Evolutionary conservation across 2,888 invertebrate genomes (phyloP), one percentile per base, ranked within the genome.

Genomic region (Lasius platythorax): DNA sequence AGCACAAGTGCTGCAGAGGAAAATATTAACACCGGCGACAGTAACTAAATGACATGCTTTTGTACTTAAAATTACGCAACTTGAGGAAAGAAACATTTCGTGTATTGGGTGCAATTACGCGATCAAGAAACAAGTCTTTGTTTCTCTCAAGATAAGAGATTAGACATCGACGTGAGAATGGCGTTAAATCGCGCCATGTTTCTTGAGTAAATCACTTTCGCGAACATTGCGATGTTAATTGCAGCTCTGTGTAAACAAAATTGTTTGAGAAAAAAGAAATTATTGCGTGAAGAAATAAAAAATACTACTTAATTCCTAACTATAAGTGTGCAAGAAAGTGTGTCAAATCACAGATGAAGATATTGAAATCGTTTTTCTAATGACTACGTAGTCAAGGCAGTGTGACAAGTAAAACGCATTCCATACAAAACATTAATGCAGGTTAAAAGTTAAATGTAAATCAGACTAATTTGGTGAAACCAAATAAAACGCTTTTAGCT

Each of bases 11-110:
- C 18, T 53, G n/a, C 2, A 40, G 23, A 28, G 63, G 0, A 8
- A 53, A 18, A 63, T 12, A 28, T 28, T 4, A n/a, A 46, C 9
- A 9, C 3, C 46, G 3, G 56, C 5, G 43, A 58, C 4, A 18
- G 30, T 30, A n/a, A 67, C 23, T 46, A 46, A 23, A 64, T 40
- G 75, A 66, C 78, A 79, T 23, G 68, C 23, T 30, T 79, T 58
- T 58, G 58, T 43, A 79, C 68, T 79, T 68, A 58, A 68, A 61
- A 23, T 61, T 58, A 30, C 33, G 33, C 46, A 43, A 79, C 43
- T 58, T 43, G 30, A 58, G 33, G n/a, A 78, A 43, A 53, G n/a
- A n/a, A 43, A 78, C 23, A 33, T 58, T 58, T 61, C n/a, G 58
- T 5, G 30, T 30, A 15, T 3, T 5, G 12, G 11, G 30, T 43